Conservation (phyloP, 2,888 invertebrate genomes). For the Hypomecis punctinalis region DNA sequence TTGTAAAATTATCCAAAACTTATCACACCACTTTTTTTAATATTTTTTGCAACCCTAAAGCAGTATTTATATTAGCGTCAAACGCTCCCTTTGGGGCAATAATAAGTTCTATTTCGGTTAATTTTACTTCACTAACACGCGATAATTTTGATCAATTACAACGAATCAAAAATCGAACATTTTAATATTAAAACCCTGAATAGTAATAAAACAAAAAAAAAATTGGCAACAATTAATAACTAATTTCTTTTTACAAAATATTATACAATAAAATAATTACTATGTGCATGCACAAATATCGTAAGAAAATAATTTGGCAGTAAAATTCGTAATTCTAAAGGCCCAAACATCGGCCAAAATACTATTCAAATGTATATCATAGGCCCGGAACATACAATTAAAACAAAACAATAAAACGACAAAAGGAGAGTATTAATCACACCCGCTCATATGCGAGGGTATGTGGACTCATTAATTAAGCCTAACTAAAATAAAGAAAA, state of each 20-base stretch:
- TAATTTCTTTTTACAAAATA: conserved; percentile 80
- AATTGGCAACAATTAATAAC: conserved; percentile 84
- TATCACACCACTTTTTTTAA: conserved; percentile 83
- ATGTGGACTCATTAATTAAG: conserved; percentile 74
- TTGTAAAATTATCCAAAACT: conserved; percentile 86
- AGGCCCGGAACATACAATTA: conserved; percentile 81
- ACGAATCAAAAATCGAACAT: conserved; percentile 82
- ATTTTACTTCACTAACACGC: conserved; percentile 83
- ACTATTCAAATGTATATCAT: conserved; percentile 74
- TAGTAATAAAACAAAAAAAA: conserved; percentile 80
- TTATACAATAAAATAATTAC: conserved; percentile 84
- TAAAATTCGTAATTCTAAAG: conserved; percentile 85
- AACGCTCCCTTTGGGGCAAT: conserved; percentile 84
- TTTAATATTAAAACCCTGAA: conserved; percentile 83
- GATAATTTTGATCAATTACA: conserved; percentile 84
- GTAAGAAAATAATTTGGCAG: conserved; percentile 86
- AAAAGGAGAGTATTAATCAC: conserved; percentile 83
- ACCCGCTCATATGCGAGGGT: conserved; percentile 74
- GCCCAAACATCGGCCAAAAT: conserved; percentile 83
- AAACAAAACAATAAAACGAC: conserved; percentile 81
- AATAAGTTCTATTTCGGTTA: conserved; percentile 81
- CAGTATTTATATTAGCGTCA: conserved; percentile 83
- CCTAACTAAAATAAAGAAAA: conserved; percentile 82
- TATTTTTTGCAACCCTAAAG: conserved; percentile 84
- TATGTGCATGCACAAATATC: conserved; percentile 84